Base-by-base conservation (phyloP, 2,797 vertebrate genomes). In the Darevskia nairensis region DNA sequence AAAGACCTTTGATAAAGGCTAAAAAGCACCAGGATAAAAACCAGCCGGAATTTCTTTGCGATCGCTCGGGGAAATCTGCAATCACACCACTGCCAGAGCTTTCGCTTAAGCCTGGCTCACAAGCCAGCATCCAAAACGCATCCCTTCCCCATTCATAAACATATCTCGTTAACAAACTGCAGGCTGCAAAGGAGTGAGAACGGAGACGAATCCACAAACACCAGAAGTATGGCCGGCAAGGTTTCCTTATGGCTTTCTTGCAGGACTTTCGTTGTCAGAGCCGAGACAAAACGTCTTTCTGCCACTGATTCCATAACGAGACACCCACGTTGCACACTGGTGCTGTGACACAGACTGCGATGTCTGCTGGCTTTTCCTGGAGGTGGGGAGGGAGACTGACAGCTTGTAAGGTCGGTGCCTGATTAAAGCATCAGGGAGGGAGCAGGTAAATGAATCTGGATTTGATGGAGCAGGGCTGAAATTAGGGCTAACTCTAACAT, bases 111-210 rank as follows among this genome's bases (percentile, higher is more conserved):
- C 90, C 83, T 75, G 93, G 92, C 93, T 95, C 93, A 91, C 95
- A 94, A 93, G 94, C 91, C 93, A 92, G 76, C 92, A 89, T 94
- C 94, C 92, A 94, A 90, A 92, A 90, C 90, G 93, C 95, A 93
- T 94, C 91, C 94, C 91, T 91, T 92, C 92, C 92, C 94, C 93
- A 93, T 93, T 88, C 44, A n/a, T 80, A 94, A 91, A 72, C 91
- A 86, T 90, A 91, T 91, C 93, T 91, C 94, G 90, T 89, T 92
- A 91, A 95, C 86, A 93, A 94, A 91, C 75, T 15, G 76, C 80
- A 87, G 85, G 85, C 92, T 92, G 88, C 90, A 90, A 55, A 90
- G 86, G 39, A 86, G 91, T 19, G 9, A 86, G 91, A 46, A 93
- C 15, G 3, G 11, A 35, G 3, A 27, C 2, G 39, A 39, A 71